These are phyloP conservation scores for Rhincodon typus DNA, from an alignment of 2,797 vertebrate species.

Conservation along the genomic window DNA sequence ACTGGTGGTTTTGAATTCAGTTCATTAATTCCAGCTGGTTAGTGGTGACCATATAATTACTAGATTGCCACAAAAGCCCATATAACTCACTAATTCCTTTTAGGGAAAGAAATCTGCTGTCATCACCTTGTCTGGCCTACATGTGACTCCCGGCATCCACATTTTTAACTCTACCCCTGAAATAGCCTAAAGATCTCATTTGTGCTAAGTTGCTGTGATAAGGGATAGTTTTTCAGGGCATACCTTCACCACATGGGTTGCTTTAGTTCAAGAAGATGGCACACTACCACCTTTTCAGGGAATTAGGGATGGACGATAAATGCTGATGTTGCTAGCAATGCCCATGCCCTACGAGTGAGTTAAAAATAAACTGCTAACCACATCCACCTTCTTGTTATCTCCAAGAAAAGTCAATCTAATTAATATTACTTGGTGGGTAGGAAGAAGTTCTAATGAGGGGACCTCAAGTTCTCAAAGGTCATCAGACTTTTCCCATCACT, in stretches of 20 bases:
- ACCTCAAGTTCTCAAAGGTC: not conserved
- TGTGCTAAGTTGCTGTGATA: not conserved
- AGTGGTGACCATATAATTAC: no score
- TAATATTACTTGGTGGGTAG: not conserved
- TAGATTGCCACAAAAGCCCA: no score
- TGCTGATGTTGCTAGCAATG: not conserved
- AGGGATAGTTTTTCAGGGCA: not conserved
- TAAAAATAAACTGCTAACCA: not conserved
- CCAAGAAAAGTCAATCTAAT: not conserved
- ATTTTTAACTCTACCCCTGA: no score
- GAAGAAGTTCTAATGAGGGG: not conserved
- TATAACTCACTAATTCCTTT: no score
- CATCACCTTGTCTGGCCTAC: no score
- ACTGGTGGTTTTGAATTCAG: no score
- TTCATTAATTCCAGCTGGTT: no score
- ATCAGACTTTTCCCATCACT: not conserved
- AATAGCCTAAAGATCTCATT: no score
- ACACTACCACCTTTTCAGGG: not conserved
- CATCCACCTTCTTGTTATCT: not conserved
- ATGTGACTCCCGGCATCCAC: no score
- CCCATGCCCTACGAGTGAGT: not conserved
- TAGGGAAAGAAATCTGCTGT: no score
- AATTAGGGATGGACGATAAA: not conserved
- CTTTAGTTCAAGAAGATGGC: not conserved
- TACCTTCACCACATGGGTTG: no score